Evolutionary conservation across 2,888 invertebrate species (phyloP).

Genomic region (Apantesis nais): DNA sequence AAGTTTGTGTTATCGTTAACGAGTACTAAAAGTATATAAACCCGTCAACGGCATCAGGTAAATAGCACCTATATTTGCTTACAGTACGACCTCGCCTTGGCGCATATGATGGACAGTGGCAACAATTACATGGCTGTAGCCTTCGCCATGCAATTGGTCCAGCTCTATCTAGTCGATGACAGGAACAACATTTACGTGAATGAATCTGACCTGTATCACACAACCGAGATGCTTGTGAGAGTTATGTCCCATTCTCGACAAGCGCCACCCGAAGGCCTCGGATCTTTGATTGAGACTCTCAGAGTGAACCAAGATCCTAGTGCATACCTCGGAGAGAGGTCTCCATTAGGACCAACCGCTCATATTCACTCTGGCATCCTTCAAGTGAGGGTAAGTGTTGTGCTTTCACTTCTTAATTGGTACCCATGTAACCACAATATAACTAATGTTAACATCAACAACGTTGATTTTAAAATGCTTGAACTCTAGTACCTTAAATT

Average conservation of each 20-base stretch:
- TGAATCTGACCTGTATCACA: conserved; percentile 94
- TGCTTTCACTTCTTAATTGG: background rate
- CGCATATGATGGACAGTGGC: conserved; percentile 95
- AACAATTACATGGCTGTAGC: conserved; percentile 92
- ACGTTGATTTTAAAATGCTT: too few species aligned
- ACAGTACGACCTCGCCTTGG: conserved; percentile 92
- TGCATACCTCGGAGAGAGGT: conserved; percentile 90
- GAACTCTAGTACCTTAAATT: too few species aligned
- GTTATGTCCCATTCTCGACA: conserved; percentile 91
- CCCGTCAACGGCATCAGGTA: too few species aligned
- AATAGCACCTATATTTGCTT: background rate
- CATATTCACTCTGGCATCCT: conserved; percentile 97
- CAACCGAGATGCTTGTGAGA: conserved; percentile 93
- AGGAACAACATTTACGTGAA: conserved; percentile 90
- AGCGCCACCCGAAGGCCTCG: conserved; percentile 93
- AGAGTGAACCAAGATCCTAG: conserved; percentile 90
- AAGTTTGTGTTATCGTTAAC: too few species aligned
- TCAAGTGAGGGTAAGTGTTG: conserved; percentile 89
- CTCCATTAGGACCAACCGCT: conserved; percentile 92
- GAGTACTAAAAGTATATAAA: background rate
- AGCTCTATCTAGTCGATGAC: conserved; percentile 94
- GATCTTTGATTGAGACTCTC: conserved; percentile 92
- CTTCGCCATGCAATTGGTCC: conserved; percentile 96
- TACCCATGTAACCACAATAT: background rate
- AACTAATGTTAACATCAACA: too few species aligned